Evolutionary conservation across 2,888 invertebrate species (phyloP), one percentile per base, ranked within the genome.

Genomic region (Agrochola litura): DNA sequence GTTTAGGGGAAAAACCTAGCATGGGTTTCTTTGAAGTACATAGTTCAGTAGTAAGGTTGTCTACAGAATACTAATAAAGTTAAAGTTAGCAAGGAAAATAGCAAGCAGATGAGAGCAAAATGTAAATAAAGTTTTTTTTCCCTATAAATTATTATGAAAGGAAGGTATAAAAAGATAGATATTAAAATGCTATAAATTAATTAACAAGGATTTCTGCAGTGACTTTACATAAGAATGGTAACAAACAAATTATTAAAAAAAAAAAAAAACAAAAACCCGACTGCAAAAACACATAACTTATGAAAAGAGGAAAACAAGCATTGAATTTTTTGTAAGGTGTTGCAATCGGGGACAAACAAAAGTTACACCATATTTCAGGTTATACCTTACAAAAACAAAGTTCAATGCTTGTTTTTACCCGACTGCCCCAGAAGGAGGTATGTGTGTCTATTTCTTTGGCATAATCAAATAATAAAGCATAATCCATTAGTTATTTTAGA

Each of bases 31-130:
- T 30, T 52, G 64, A 5, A 49, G 46, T 16, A 49, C 16, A 49
- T 41, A 19, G 22, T 61, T 41, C 19, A 37, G 37, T 60, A 69
- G 10, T 14, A 30, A 54, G n/a, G 46, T 46, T 65, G 54, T 66
- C n/a, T 56, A 46, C n/a, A 72, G 71, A 81, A 82, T 82, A 72
- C 22, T 69, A 76, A 81, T 77, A 72, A 75, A 49, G 30, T 58
- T 81, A 76, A 73, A 43, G 46, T 60, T 65, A 56, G 66, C 25
- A 49, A 73, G 77, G 68, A 69, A 69, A 69, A 76, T 4, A 64
- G 25, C 54, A 54, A 68, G 63, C 37, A 67, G 10, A 65, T 58
- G 37, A 65, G 22, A 65, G 25, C 16, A n/a, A 54, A 60, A 54
- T 37, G 25, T 25, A 4, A 46, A 25, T 54, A 19, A 46, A 46